These are phyloP conservation scores for Labeo catla DNA, from an alignment of 2,113 vertebrate genomes.

Conservation along the genomic window DNA sequence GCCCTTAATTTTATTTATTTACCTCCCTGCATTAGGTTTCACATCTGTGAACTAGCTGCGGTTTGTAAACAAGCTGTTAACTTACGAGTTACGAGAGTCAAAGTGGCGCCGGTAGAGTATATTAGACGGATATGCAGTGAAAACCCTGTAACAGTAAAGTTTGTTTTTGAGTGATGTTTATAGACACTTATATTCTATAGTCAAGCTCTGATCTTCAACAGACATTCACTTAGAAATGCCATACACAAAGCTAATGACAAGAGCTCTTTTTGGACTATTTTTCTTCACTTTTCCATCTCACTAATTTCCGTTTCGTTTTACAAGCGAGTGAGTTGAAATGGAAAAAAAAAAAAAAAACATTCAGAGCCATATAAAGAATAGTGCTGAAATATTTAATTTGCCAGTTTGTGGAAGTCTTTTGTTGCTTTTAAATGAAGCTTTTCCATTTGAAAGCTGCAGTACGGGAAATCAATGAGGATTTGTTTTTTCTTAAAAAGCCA, in stretches of 20 bases:
- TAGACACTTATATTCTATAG: conserved; percentile 13
- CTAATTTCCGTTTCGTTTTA: conserved; percentile 35
- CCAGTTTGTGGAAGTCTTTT: neutral
- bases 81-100: conserved; percentile 65
- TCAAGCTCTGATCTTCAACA: conserved; percentile 37
- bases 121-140: conserved; percentile 49
- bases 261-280: neutral
- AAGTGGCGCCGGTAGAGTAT: conserved; percentile 51
- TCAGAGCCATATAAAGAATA: neutral
- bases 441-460: neutral
- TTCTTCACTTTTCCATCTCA: neutral
- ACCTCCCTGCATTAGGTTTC: neutral
- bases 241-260: conserved; percentile 13
- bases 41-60: conserved; percentile 52
- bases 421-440: neutral
- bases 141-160: conserved; percentile 34
- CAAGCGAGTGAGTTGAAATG: neutral
- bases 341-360: neutral
- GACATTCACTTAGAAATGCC: conserved; percentile 15
- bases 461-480: neutral
- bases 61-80: conserved; percentile 67
- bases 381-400: neutral
- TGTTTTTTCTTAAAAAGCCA: neutral
- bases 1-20: neutral
- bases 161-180: conserved; percentile 31